Base-by-base conservation (phyloP, 2,797 vertebrate genomes). In the Chlorospingus semifuscus region DNA sequence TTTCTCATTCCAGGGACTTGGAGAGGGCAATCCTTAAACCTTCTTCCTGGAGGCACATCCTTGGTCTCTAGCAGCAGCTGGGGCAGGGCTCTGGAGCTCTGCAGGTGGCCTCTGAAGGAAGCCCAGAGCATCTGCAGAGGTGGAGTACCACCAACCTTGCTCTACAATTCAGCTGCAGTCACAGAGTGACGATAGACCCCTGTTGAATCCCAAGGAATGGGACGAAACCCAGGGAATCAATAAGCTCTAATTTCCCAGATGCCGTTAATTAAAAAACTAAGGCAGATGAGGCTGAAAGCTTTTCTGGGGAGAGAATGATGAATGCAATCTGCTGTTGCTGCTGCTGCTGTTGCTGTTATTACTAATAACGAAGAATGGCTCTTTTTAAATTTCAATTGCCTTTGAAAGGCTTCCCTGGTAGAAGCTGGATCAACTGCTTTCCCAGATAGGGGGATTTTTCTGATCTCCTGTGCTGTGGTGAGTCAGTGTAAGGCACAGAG, bases 261-360 rank as follows among this genome's bases (percentile, higher is more conserved):
- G 59, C 23, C 1, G 0, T 65, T 93, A n/a, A 24, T 61, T 57
- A 42, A 77, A 91, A 93, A 91, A 34, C 39, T 69, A n/a, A 96
- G 59, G 52, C 50, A 83, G 50, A 78, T 3, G 17, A 83, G 0
- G 1, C 65, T 82, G 22, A 72, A 87, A 89, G 68, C 41, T 81
- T 87, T 92, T 88, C 74, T 83, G 53, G 39, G 65, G n/a, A 66
- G 70, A 87, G 53, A 65, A 75, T 27, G 39, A 76, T 75, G 77
- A 82, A 89, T 71, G 37, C 61, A 89, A 78, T 49, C n/a, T 0
- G 1, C 70, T 92, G 53, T 34, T 89, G 80, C 6, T 72, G 71
- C 55, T 47, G 84, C 47, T 13, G 16, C 32, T 5, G 6, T 61
- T 77, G 57, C 57, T 87, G 21, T 59, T 78, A 83, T 68, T 83